Evolutionary conservation across 2,888 invertebrate genomes (phyloP), one percentile per base, ranked within the genome.

Genomic region (Iselma pallidipennis): DNA sequence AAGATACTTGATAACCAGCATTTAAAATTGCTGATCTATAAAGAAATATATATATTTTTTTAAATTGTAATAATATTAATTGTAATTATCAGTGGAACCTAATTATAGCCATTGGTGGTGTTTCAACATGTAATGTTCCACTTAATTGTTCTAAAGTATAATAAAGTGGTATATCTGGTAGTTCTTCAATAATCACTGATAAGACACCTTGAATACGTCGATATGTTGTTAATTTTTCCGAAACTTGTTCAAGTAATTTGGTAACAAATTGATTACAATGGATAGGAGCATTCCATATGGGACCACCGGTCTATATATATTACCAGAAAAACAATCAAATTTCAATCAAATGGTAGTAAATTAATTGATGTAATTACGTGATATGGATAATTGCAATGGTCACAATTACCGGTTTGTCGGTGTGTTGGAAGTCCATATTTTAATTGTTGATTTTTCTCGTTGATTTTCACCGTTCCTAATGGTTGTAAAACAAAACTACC

Each of bases 271-370:
- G 79, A 49, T 83, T 82, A 71, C 93, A 88, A 80, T 98, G 96
- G 42, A 99, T 86, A 0, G 91, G 90, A 0, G 88, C 94, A 0
- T 91, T 87, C 96, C 98, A 99, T 69, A 99, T 90, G 0, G 99
- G 99, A 1, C 99, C 99, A 9, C 95, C 95, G 69, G 95, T 80
- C 90, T 94, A 80, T 54, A 78, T n/a, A n/a, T 74, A 19, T 48
- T 59, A 19, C 4, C 53, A 57, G 58, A 60, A 53, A 33, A 50
- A 31, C 28, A 68, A 66, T 49, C 56, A 26, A 59, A 51, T 23
- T 53, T 23, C 33, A 28, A 10, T 19, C 6, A 50, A 37, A 4
- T 33, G 28, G 48, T 14, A 25, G 19, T 48, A 57, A 21, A 26
- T 14, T n/a, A n/a, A 21, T 48, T 10, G 60, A 65, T 79, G 85